Percentiles rank a stretch among this genome's conserved stretches.
Evolutionary conservation across 2,888 invertebrate species (phyloP).

Genomic region (Crepidodera aurea): DNA sequence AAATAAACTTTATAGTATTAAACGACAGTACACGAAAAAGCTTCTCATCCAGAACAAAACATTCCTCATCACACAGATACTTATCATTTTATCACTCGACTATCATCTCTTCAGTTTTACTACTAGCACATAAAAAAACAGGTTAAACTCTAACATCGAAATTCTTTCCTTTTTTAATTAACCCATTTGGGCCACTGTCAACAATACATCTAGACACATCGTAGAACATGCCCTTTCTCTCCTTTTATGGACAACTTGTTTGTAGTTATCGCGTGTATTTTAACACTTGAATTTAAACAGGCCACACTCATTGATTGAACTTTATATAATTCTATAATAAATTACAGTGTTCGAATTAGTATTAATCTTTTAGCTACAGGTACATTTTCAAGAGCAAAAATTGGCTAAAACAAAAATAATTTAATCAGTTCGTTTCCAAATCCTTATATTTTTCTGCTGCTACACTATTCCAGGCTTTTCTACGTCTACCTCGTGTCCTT

Average conservation of each 20-base stretch:
- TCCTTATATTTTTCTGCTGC: too few species aligned
- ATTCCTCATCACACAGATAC: too few species aligned
- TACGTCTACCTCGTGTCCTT: too few species aligned
- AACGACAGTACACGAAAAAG: too few species aligned
- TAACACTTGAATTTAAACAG: conserved; percentile 17
- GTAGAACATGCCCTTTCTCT: conserved; percentile 37
- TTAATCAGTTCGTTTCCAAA: too few species aligned
- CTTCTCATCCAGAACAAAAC: too few species aligned
- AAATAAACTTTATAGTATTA: too few species aligned
- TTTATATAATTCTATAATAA: background rate
- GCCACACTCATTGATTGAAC: conserved; percentile 3
- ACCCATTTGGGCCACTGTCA: conserved; percentile 15
- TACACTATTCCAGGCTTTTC: too few species aligned
- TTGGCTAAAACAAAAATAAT: too few species aligned
- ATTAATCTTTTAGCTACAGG: too few species aligned
- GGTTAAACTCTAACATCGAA: background rate
- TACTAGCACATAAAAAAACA: background rate
- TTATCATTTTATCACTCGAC: background rate
- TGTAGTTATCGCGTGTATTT: background rate
- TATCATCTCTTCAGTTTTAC: background rate
- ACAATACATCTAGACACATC: conserved; percentile 18
- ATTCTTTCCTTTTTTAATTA: conserved; percentile 10
- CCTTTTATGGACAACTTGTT: conserved; percentile 36
- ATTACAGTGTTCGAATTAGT: background rate
- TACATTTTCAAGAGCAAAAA: too few species aligned